Conservation (phyloP, 1,140 invertebrate genomes). For the Drosophila parabipectinata region DNA sequence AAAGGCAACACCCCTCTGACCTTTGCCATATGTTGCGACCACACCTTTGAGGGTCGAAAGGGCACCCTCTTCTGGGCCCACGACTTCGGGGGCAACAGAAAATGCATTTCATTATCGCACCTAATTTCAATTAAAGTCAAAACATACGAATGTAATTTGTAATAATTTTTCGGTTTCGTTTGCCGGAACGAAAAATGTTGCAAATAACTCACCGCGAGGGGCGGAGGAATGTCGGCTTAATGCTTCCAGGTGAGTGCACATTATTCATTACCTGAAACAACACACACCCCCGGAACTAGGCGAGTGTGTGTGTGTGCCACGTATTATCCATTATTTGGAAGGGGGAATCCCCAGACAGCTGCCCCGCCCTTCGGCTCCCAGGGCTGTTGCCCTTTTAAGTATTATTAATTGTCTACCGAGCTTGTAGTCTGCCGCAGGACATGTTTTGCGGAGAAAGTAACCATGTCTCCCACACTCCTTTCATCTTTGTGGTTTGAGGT, state of each 20-base stretch:
- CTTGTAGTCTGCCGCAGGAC: constrained; percentile 62
- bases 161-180: constrained; percentile 46
- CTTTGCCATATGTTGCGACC: constrained; percentile 27
- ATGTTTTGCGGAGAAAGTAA: constrained; percentile 22
- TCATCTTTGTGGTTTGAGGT: constrained; percentile 30
- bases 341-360: constrained; percentile 5
- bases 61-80: constrained; percentile 15
- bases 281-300: constrained; percentile 21
- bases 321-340: constrained; percentile 57
- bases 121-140: constrained; percentile 76
- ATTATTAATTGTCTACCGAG: constrained; percentile 80
- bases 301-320: constrained; percentile 31
- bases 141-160: constrained; percentile 65
- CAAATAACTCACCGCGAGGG: constrained; percentile 58
- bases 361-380: constrained; percentile 2
- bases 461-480: constrained; percentile 1
- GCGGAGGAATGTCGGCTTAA: constrained; percentile 21
- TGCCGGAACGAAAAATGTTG: constrained; percentile 41
- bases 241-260: constrained; percentile 76
- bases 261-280: constrained; percentile 68
- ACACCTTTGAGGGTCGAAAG: constrained; percentile 21
- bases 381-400: constrained; percentile 65
- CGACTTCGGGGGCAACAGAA: constrained; percentile 13
- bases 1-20: constrained; percentile 22
- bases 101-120: constrained; percentile 75